Evolutionary conservation across 2,797 vertebrate species (phyloP).

Genomic region (Sternarchorhynchus goeldii): DNA sequence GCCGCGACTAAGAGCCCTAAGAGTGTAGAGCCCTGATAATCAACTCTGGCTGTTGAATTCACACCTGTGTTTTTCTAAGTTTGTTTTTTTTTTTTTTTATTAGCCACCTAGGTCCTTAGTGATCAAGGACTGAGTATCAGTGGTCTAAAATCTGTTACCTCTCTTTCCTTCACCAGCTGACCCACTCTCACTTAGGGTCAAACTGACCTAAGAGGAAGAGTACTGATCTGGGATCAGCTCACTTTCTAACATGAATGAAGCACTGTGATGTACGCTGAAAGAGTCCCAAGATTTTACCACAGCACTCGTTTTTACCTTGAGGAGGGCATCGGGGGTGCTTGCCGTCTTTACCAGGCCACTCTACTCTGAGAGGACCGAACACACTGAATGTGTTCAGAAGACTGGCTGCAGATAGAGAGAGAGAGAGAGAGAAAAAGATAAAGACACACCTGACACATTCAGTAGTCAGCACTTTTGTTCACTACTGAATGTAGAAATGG

Average conservation of each 20-base stretch:
- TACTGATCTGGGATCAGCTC: background rate
- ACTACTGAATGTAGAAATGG: background rate
- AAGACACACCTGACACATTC: background rate
- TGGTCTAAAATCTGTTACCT: too few species aligned
- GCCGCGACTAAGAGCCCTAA: background rate
- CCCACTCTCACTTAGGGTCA: too few species aligned
- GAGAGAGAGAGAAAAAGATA: background rate
- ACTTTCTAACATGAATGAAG: background rate
- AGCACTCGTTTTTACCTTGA: constrained; percentile 92
- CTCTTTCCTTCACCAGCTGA: too few species aligned
- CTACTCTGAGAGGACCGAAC: constrained; percentile 93
- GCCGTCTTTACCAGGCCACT: constrained; percentile 99
- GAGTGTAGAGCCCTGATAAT: too few species aligned
- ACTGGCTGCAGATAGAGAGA: constrained; percentile 75
- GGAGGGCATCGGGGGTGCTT: constrained; percentile 98
- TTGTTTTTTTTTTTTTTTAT: too few species aligned
- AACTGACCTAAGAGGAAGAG: background rate
- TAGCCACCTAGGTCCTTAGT: too few species aligned
- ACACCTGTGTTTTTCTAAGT: too few species aligned
- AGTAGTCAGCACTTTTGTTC: background rate
- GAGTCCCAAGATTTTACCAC: constrained; percentile 84
- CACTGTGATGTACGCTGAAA: background rate
- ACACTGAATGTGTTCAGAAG: constrained; percentile 94
- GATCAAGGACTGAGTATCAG: too few species aligned
- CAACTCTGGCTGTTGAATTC: too few species aligned